Evolutionary conservation across 2,888 invertebrate genomes (phyloP), one percentile per base, ranked within the genome.

Genomic region (Stegophylla sp.): DNA sequence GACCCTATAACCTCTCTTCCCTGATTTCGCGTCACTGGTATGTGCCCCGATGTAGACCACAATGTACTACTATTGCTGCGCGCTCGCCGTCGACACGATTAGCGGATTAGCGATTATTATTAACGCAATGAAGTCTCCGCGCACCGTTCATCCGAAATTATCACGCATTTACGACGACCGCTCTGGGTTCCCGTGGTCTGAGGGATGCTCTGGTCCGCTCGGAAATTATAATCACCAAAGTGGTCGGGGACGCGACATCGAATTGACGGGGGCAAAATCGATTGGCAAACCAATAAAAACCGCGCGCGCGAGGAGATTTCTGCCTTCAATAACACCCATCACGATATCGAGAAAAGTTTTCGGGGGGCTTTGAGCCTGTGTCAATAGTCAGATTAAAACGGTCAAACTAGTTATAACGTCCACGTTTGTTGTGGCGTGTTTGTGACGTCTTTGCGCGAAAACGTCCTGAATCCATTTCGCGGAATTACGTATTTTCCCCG

Each of bases 181-280:
- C 7, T 5, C 7, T 7, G 34, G 34, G 34, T 34, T 7, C 34
- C n/a, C 20, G 12, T 41, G 1, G 20, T 43, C 34, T 20, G 43
- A 26, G 43, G 34, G 34, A 23, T n/a, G n/a, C n/a, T 53, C 20
- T 23, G 53, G n/a, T n/a, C 41, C 71, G 13, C 34, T 41, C 3
- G 17, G 71, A 53, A 53, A 41, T 71, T n/a, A n/a, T n/a, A 53
- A 71, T 71, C 9, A 71, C 71, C 17, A 56, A 59, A 59, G 59
- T 59, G 59, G 59, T 59, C 26, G 26, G 43, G 26, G 43, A 43
- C 5, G 45, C 4, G 13, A 59, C 12, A 20, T n/a, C n/a, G 23
- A 23, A 56, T 17, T 1, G 15, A 23, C 13, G 48, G 9, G 10
- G 43, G 43, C 4, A 10, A 43, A 43, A 15, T 9, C 45, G 45